These are phyloP conservation scores for Euglossa dilemma DNA, from an alignment of 1,140 invertebrate genomes.

Conservation along the genomic window DNA sequence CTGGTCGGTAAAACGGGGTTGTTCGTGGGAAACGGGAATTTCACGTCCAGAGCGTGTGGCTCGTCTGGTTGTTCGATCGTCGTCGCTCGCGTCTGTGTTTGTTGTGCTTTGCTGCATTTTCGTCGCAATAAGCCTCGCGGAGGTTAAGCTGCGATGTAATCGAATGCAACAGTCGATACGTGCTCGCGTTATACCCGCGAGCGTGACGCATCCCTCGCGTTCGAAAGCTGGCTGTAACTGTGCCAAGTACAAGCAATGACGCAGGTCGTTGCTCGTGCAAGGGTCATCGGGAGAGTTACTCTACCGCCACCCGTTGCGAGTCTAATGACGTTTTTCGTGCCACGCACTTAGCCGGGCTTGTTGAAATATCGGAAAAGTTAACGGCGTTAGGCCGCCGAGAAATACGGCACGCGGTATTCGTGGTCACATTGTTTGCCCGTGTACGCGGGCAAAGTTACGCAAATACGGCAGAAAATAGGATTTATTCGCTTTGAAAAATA, in stretches of 20 bases:
- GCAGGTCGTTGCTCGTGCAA: slow-evolving; percentile 43
- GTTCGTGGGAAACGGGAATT: background rate
- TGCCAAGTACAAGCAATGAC: slow-evolving; percentile 26
- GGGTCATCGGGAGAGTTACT: background rate
- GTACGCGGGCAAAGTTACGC: too few relatives aligned
- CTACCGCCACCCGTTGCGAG: background rate
- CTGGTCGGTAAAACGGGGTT: background rate
- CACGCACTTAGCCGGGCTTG: background rate
- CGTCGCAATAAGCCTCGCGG: background rate
- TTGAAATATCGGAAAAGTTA: background rate
- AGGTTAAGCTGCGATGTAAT: slow-evolving; percentile 7
- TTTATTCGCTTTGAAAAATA: slow-evolving; percentile 4
- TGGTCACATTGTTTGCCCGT: background rate
- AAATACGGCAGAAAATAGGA: background rate
- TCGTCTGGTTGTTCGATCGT: too few relatives aligned
- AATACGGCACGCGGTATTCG: background rate
- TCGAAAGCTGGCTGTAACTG: slow-evolving; percentile 13
- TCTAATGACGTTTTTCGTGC: background rate
- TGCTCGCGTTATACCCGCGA: background rate
- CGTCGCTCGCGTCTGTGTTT: background rate
- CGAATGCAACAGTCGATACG: slow-evolving; percentile 24
- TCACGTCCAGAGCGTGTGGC: too few relatives aligned
- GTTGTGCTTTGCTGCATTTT: background rate
- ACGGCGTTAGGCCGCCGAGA: background rate
- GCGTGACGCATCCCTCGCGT: background rate